phyloP scores from a whole-genome alignment of 2,797 vertebrate species.

The Glyptemys insculpta region DNA sequence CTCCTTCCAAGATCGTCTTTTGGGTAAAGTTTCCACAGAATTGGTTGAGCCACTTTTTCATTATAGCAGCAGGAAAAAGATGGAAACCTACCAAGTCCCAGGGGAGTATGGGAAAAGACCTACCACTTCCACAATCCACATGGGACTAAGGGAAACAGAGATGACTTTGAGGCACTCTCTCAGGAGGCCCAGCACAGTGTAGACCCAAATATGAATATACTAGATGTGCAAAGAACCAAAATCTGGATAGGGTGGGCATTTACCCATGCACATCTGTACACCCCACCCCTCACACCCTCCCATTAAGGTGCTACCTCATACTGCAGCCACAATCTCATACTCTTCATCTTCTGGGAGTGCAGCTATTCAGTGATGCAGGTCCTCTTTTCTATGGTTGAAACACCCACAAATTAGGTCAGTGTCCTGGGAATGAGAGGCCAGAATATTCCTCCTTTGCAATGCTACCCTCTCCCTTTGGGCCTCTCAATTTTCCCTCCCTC shows the following conservation, averaged over 20 bases:
- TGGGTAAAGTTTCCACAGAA: conserved; percentile 47
- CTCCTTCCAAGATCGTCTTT: conserved; percentile 18
- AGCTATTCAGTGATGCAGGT: not conserved
- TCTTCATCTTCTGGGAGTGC: not conserved
- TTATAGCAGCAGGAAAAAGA: not conserved
- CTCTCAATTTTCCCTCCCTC: not conserved
- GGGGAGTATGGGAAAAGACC: conserved; percentile 34
- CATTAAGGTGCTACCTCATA: not conserved
- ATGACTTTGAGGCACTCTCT: not conserved
- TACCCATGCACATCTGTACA: not conserved
- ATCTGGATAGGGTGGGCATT: not conserved
- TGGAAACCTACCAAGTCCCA: conserved; percentile 28
- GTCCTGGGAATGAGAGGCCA: not conserved
- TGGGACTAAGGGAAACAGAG: not conserved
- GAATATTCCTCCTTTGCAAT: not conserved
- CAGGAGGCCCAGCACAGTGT: not conserved
- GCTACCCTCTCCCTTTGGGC: not conserved
- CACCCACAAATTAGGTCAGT: not conserved
- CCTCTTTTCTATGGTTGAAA: not conserved
- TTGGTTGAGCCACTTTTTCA: conserved; percentile 54
- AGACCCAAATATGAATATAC: not conserved
- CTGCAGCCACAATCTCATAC: not conserved
- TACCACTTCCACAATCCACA: not conserved
- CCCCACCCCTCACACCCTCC: not conserved
- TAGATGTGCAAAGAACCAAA: not conserved